Evolutionary conservation across 37 sponge, comb jelly and placozoan species (phyloP).

Genomic region (Agelas oroides): DNA sequence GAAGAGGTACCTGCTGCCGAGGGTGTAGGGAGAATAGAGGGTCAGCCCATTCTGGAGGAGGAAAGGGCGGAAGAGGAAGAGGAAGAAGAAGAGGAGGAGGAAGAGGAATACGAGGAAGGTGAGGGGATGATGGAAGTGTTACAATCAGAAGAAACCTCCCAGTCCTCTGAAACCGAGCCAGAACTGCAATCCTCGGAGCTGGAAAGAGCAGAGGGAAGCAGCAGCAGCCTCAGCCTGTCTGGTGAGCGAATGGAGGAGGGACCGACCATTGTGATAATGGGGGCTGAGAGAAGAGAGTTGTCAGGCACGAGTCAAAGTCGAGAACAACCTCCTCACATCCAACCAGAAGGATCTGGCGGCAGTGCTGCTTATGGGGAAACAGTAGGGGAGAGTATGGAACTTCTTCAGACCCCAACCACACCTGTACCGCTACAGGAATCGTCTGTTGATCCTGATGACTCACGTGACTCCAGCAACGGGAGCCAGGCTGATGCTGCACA

Average conservation of each 20-base stretch:
- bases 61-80: constrained; percentile 9
- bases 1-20: too few species aligned
- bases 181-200: constrained; percentile 15
- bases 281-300: too few species aligned
- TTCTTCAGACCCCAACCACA: not conserved
- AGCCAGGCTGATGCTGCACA: constrained; percentile 35
- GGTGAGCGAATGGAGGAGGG: constrained; percentile 47
- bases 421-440: not conserved
- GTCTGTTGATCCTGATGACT: constrained; percentile 5
- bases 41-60: not conserved
- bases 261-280: not conserved
- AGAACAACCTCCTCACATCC: too few species aligned
- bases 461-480: constrained; percentile 50
- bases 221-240: constrained; percentile 31
- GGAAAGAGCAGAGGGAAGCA: constrained; percentile 20
- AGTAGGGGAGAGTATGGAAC: not conserved
- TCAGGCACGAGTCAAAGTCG: too few species aligned
- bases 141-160: not conserved
- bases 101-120: not conserved
- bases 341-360: not conserved
- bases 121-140: constrained; percentile 26
- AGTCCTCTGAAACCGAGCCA: constrained; percentile 6
- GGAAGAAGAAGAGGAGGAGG: not conserved
- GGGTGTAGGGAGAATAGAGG: not conserved
- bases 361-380: not conserved